These are phyloP conservation scores for Buteo buteo DNA, from an alignment of 2,113 vertebrate species.

Conservation along the genomic window DNA sequence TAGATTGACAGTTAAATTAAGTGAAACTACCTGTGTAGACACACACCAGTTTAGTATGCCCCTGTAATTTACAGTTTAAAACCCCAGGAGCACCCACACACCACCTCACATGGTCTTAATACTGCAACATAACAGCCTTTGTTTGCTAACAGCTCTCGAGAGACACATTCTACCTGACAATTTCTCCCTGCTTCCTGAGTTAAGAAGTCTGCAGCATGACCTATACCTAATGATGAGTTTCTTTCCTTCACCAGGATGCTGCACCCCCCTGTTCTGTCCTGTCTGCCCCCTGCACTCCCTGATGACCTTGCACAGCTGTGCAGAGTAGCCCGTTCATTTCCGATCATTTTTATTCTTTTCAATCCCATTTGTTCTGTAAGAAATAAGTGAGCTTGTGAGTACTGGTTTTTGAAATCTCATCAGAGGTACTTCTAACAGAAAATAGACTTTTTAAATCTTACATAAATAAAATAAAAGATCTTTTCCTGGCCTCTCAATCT, in stretches of 20 bases:
- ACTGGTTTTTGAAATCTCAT: neutral
- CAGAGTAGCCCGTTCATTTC: neutral
- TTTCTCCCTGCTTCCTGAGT: neutral
- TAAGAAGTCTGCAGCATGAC: neutral
- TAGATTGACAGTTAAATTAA: constrained; percentile 60
- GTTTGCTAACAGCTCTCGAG: neutral
- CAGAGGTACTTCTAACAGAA: neutral
- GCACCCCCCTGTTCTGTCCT: neutral
- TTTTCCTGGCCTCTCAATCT: neutral
- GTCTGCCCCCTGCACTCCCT: neutral
- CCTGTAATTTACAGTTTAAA: constrained; percentile 34
- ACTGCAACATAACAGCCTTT: constrained; percentile 3
- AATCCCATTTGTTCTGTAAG: neutral
- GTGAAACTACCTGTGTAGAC: constrained; percentile 39
- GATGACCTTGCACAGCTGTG: neutral
- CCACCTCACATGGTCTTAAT: neutral
- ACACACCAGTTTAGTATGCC: neutral
- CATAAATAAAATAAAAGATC: neutral
- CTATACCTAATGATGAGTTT: neutral
- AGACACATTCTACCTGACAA: neutral
- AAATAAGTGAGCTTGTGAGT: neutral
- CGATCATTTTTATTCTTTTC: neutral
- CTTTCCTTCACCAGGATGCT: neutral
- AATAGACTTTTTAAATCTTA: neutral
- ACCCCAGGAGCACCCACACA: neutral